Conservation (phyloP, 2,888 invertebrate genomes). For the Acanthacorydalis orientalis region DNA sequence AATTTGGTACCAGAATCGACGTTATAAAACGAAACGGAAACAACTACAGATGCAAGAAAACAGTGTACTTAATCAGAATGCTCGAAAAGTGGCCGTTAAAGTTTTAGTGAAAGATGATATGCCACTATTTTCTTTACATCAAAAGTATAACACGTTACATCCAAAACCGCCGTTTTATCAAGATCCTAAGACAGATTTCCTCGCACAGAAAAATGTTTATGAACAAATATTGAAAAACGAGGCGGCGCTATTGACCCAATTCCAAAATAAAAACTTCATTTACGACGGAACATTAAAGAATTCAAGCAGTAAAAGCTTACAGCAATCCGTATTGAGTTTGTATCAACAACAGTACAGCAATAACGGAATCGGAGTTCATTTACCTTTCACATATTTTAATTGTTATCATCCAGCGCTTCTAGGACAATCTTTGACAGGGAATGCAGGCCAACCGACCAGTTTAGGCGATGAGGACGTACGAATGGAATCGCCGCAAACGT, state of each 20-base stretch:
- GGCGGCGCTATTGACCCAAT: slow-evolving; percentile 1
- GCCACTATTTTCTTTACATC: slow-evolving; percentile 29
- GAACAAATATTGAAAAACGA: slow-evolving; percentile 20
- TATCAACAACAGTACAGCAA: slow-evolving; percentile 27
- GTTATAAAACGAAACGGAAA: slow-evolving; percentile 89
- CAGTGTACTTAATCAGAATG: slow-evolving; percentile 45
- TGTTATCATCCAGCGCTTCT: slow-evolving; percentile 22
- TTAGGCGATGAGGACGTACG: neutral
- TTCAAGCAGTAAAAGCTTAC: slow-evolving; percentile 21
- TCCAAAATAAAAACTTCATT: neutral
- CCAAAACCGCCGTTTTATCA: slow-evolving; percentile 13
- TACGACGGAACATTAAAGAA: slow-evolving; percentile 10
- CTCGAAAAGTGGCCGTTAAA: slow-evolving; percentile 80
- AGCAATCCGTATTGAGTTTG: slow-evolving; percentile 25
- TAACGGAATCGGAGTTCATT: slow-evolving; percentile 16
- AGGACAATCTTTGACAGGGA: slow-evolving; percentile 5
- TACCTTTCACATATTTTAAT: slow-evolving; percentile 24
- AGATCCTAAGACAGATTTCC: slow-evolving; percentile 20
- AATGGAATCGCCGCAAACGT: neutral
- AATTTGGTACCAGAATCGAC: slow-evolving; percentile 74
- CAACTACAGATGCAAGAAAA: slow-evolving; percentile 72
- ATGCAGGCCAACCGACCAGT: neutral
- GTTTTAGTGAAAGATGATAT: slow-evolving; percentile 76
- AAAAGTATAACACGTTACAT: slow-evolving; percentile 11
- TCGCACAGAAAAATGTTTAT: slow-evolving; percentile 16